Evolutionary conservation across 2,113 vertebrate genomes (phyloP), one percentile per base, ranked within the genome.

Genomic region (Hymenochirus boettgeri): DNA sequence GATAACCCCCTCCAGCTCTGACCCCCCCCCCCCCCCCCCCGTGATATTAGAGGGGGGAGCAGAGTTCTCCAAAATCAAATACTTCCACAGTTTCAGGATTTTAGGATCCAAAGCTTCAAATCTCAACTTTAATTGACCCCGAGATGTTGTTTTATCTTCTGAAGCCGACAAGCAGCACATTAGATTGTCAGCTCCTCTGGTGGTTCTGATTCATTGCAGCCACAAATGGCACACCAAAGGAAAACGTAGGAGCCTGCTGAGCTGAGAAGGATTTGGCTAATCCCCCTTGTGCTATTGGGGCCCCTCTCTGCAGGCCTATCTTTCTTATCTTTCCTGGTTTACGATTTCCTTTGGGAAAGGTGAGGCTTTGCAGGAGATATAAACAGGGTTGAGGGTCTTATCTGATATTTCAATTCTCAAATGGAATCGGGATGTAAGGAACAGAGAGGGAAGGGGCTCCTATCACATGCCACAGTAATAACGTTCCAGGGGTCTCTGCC

Each of bases 181-280:
- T 58, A 66, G 63, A 66, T 66, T 17, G 55, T 66, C 63, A 58
- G 63, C 63, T 66, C 63, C 33, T 66, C n/a, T 66, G 63, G 63
- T 66, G 55, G 54, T 15, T 18, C 22, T 58, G 55, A 57, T 66
- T 58, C 55, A 66, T 66, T 51, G 45, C 55, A 19, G 52, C 17
- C 55, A 39, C n/a, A 26, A 19, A 12, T 29, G 57, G 46, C 63
- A 51, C 54, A 19, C 15, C n/a, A 51, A 12, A 66, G 63, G 3
- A 24, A 58, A 45, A 66, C 55, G 45, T 31, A 66, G 57, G 45
- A 11, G 8, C 3, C 42, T 23, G 17, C 13, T 18, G 17, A 25
- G 54, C 45, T 56, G 11, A 46, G 2, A 12, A 57, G 54, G 63
- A 58, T 66, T 66, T 58, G 12, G 9, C 2, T 66, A 66, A 66